Evolutionary conservation across 2,113 vertebrate genomes (phyloP).

Genomic region (Corvus moneduloides): DNA sequence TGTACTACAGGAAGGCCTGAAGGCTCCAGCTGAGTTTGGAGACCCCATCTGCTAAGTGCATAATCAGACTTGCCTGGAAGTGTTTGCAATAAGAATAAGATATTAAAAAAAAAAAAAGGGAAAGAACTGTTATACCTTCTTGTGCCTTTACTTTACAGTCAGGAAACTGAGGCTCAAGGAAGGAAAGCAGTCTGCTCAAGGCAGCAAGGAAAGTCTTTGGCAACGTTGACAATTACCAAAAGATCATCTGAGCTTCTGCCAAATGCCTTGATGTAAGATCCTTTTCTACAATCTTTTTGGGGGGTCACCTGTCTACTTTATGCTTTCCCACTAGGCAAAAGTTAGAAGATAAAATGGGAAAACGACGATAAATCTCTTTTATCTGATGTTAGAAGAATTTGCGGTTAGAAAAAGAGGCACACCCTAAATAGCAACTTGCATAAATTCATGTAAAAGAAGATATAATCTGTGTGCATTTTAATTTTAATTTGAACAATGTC

Average conservation of each 20-base stretch:
- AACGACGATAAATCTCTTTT: conserved; percentile 37
- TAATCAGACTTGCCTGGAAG: not conserved
- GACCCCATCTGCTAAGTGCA: not conserved
- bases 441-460: conserved; percentile 26
- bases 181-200: not conserved
- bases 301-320: conserved; percentile 37
- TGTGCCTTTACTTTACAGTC: not conserved
- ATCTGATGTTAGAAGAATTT: conserved; percentile 40
- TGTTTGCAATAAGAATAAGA: not conserved
- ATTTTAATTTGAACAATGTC: conserved; percentile 51
- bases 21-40: conserved; percentile 35
- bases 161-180: not conserved
- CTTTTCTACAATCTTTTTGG: not conserved
- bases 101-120: not conserved
- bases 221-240: not conserved
- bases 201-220: not conserved
- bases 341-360: conserved; percentile 24
- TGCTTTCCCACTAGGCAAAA: conserved; percentile 28
- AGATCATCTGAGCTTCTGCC: not conserved
- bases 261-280: not conserved
- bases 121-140: not conserved
- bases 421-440: conserved; percentile 27
- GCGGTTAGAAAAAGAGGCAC: conserved; percentile 5
- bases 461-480: conserved; percentile 27
- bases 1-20: not conserved